phyloP scores from a whole-genome alignment of 1,140 invertebrate genomes.

The Antheraea mylitta region DNA sequence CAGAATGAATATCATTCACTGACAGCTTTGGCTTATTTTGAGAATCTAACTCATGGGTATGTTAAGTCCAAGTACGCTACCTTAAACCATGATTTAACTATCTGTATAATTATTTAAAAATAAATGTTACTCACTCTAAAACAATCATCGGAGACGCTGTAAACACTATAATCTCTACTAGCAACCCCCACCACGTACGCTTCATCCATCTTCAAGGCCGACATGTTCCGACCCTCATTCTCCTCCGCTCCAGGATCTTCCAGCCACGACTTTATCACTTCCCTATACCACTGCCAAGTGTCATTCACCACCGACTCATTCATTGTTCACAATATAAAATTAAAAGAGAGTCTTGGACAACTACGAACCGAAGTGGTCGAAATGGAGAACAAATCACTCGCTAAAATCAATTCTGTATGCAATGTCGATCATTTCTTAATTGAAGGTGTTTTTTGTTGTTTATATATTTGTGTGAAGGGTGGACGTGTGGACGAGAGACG shows the following conservation, averaged over 20 bases:
- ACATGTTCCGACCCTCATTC: slow-evolving; percentile 62
- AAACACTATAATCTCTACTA: slow-evolving; percentile 69
- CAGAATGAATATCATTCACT: too few species aligned
- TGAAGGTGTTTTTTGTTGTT: not conserved
- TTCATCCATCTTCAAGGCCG: slow-evolving; percentile 78
- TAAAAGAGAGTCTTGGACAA: slow-evolving; percentile 8
- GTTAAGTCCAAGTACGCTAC: too few species aligned
- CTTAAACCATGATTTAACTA: too few species aligned
- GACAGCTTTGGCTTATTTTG: too few species aligned
- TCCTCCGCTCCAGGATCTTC: slow-evolving; percentile 67
- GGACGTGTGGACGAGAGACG: slow-evolving; percentile 3
- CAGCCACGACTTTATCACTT: slow-evolving; percentile 62
- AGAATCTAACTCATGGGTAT: too few species aligned
- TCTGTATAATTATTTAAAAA: not conserved
- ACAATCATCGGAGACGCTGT: slow-evolving; percentile 81
- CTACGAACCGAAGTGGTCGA: slow-evolving; percentile 27
- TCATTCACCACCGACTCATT: slow-evolving; percentile 48
- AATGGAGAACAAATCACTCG: slow-evolving; percentile 16
- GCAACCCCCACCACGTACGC: slow-evolving; percentile 77
- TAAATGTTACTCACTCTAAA: slow-evolving; percentile 71
- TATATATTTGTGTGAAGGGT: slow-evolving; percentile 4
- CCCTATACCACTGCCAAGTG: slow-evolving; percentile 60
- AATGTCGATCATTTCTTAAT: slow-evolving; percentile 10
- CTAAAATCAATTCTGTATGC: not conserved
- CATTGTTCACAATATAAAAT: slow-evolving; percentile 40